Conservation (phyloP, 2,888 invertebrate genomes). For the Yponomeuta sedellus region DNA sequence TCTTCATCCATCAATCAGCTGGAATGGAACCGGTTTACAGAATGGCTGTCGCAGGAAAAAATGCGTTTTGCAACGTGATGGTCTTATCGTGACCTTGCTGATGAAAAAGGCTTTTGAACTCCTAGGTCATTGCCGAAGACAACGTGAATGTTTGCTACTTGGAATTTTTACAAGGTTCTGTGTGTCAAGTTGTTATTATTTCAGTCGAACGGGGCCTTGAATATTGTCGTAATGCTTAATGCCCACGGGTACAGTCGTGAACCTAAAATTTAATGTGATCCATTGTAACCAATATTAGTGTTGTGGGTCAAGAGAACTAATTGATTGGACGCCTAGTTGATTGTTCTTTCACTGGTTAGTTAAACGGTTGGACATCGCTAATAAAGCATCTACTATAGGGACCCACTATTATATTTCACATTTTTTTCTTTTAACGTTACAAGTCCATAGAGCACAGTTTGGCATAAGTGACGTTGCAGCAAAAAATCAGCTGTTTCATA, state of each 20-base stretch:
- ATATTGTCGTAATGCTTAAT: background rate
- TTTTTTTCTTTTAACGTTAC: no score
- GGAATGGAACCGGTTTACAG: conserved; percentile 37
- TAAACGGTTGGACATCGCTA: no score
- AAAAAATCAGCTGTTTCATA: no score
- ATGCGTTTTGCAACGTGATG: conserved; percentile 11
- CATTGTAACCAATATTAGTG: background rate
- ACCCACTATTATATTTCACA: no score
- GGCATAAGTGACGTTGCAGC: no score
- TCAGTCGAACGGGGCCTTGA: background rate
- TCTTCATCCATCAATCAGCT: conserved; percentile 53
- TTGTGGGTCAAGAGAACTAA: background rate
- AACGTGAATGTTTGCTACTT: background rate
- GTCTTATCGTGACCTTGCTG: conserved; percentile 3
- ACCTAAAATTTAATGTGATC: background rate
- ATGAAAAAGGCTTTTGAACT: background rate
- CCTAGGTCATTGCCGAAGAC: background rate
- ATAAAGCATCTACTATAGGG: no score
- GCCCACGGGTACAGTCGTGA: background rate
- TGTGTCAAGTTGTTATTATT: background rate
- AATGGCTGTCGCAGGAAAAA: conserved; percentile 4
- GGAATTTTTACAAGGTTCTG: background rate
- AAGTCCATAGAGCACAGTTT: no score
- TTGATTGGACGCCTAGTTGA: no score
- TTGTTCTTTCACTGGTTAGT: no score